Percentiles rank a stretch among this genome's conserved stretches.
Evolutionary conservation across 1,140 invertebrate species (phyloP).

Genomic region (Bactericera cockerelli): DNA sequence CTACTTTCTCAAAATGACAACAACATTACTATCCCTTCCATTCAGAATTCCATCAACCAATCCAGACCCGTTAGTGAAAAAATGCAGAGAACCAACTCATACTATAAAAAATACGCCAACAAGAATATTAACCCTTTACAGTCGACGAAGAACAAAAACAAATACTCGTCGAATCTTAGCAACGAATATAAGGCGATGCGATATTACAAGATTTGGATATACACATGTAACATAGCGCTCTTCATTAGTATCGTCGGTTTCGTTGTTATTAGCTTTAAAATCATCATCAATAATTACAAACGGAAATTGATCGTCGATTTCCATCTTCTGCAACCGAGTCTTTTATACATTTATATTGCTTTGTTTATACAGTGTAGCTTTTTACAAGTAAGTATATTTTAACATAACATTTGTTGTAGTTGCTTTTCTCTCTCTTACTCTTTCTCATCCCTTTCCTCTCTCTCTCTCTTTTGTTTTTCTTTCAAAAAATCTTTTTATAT

Average conservation of each 20-base stretch:
- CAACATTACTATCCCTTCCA: conserved; percentile 3
- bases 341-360: conserved; percentile 69
- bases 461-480: conserved; percentile 46
- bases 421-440: not conserved
- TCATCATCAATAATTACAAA: conserved; percentile 39
- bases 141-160: not conserved
- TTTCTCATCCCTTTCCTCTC: too few species aligned
- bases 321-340: conserved; percentile 52
- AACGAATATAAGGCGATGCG: conserved; percentile 28
- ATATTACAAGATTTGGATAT: conserved; percentile 85
- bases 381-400: conserved; percentile 26
- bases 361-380: conserved; percentile 46
- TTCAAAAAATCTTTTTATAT: too few species aligned
- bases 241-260: conserved; percentile 66
- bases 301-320: conserved; percentile 52
- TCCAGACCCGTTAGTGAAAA: not conserved
- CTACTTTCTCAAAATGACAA: conserved; percentile 3
- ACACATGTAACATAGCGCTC: conserved; percentile 75
- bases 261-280: conserved; percentile 52
- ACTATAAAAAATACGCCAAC: conserved; percentile 4
- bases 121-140: conserved; percentile 4
- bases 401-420: not conserved
- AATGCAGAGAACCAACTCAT: not conserved
- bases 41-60: conserved; percentile 1
- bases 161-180: not conserved